Evolutionary conservation across 1,140 invertebrate species (phyloP), one percentile per base, ranked within the genome.

Genomic region (Pomacea maculata): DNA sequence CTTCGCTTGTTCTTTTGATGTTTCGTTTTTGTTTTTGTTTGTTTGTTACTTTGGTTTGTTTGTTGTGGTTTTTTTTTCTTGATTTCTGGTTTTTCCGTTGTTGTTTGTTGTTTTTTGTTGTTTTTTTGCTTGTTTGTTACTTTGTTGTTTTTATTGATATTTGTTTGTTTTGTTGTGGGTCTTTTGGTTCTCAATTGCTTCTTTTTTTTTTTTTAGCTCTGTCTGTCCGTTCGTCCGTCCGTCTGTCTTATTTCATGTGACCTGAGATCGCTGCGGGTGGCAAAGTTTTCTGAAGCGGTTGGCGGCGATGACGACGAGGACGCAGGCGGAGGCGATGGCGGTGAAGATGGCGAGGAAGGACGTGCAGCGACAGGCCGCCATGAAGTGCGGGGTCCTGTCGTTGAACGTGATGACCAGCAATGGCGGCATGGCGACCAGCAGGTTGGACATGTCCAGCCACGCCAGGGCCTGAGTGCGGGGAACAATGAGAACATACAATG

Each of bases 221-320:
- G 8, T 52, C 54, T 19, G 15, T 75, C 55, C 12, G 21, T 75
- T 52, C 1, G 17, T 52, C 73, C 57, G 55, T 52, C 54, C 57
- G n/a, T 12, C 73, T 75, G 21, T 54, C 25, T 75, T 61, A 17
- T 19, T 52, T 64, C 29, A 9, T 21, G 15, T 25, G 6, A 73
- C 78, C 72, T 73, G 70, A 11, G 72, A 73, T 21, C 70, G 74
- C 57, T 21, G 19, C 1, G 71, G 64, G 57, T 79, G 64, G 71
- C 71, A 79, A 34, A 82, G 45, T 25, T 79, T 79, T 7, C 80
- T 45, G 70, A 63, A 77, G 52, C 80, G 54, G 78, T 84, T 82
- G 25, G 70, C 79, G 10, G 83, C 83, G n/a, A 84, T 84, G 78
- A 82, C 78, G 17, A 83, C 78, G 21, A 84, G 68, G 17, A 82